Conservation (phyloP, 37 sponge, comb jelly and placozoan species). For the Diacarnus erythraeanus region DNA sequence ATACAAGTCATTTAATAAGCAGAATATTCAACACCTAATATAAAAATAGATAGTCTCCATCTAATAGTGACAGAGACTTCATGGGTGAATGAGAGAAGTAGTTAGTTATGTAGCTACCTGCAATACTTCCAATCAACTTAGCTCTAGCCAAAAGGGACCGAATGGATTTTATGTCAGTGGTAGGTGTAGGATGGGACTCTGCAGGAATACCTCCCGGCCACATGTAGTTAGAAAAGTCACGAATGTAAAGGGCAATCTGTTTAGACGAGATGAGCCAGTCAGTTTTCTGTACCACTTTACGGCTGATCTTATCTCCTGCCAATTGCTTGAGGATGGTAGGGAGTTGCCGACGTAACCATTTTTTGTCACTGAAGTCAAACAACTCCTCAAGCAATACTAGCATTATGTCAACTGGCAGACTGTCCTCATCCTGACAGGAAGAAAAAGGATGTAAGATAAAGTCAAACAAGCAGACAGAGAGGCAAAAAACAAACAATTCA, state of each 20-base stretch:
- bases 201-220: constrained; percentile 61
- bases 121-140: constrained; percentile 68
- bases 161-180: constrained; percentile 1
- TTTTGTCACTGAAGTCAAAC: constrained; percentile 56
- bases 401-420: constrained; percentile 49
- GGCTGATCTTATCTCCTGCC: constrained; percentile 51
- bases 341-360: constrained; percentile 64
- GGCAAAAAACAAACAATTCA: no score
- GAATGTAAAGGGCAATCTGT: constrained; percentile 46
- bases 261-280: constrained; percentile 56
- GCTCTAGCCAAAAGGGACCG: constrained; percentile 46
- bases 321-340: constrained; percentile 52
- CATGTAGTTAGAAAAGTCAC: constrained; percentile 37
- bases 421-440: constrained; percentile 56
- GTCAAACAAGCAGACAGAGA: no score
- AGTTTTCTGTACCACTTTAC: constrained; percentile 39
- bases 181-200: neutral
- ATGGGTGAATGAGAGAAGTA: neutral
- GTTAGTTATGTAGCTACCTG: constrained; percentile 32
- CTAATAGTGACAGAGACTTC: no score
- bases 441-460: neutral
- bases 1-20: no score
- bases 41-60: no score
- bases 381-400: constrained; percentile 62
- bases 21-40: no score